Base-by-base conservation (phyloP, 2,797 vertebrate species). In the Amniataba percoides region DNA sequence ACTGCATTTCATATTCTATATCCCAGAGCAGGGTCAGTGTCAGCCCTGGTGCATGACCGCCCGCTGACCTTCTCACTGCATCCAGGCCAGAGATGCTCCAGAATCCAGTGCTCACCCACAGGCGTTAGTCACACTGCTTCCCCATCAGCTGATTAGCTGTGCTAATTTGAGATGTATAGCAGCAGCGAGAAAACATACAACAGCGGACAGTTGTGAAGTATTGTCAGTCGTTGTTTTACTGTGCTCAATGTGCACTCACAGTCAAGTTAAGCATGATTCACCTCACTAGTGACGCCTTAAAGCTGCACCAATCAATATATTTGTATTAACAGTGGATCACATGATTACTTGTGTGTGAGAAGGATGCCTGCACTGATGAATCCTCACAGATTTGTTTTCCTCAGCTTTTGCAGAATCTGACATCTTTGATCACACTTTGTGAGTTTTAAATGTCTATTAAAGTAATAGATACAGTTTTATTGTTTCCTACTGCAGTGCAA, bases 31-130 rank as follows among this genome's bases (percentile, higher is more conserved):
- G 39, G 2, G 1, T 52, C 51, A 19, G 40, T 52, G 27, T 59
- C 46, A 49, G 25, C 23, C 3, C 7, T 19, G 34, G 5, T 64
- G 62, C 23, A 52, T 53, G 66, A 70, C 73, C 39, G 18, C 23
- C 23, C 56, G 63, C 39, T 71, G 64, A 82, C 58, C 66, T 68
- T 77, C 36, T 68, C n/a, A 66, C 2, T 36, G 68, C 34, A 61
- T 56, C 2, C 3, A 52, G 16, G 34, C 4, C 23, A n/a, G 53
- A 68, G 31, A 66, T 56, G 34, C 39, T 8, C 1, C 42, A 65
- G 31, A 68, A 57, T 40, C n/a, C 59, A 68, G 10, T 45, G 52
- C 25, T 43, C 42, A 55, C 19, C 42, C 19, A 14, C 25, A 67
- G 16, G 21, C 4, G 2, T 43, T 23, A 55, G 13, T 49, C 51